A percentile compares a stretch with the other conserved stretches of the same genome.
phyloP scores from a whole-genome alignment of 2,797 vertebrate species.

The Sebastes umbrosus region DNA sequence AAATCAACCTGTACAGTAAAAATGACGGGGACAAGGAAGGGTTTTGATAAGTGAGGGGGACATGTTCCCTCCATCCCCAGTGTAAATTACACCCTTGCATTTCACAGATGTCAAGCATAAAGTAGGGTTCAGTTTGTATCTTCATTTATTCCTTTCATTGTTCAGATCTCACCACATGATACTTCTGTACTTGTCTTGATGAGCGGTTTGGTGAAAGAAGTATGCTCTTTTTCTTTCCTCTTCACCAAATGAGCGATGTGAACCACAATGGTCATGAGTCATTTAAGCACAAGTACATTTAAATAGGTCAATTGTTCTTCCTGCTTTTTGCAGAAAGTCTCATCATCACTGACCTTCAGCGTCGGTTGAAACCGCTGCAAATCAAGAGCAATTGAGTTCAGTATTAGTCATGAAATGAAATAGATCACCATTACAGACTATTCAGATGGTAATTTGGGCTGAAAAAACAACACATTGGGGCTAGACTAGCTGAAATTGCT shows the following conservation, averaged over 20 bases:
- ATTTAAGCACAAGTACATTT: neutral
- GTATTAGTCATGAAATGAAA: conserved; percentile 24
- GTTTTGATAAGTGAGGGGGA: neutral
- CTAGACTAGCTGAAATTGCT: conserved; percentile 30
- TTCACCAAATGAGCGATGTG: neutral
- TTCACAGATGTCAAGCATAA: neutral
- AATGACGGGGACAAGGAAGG: neutral
- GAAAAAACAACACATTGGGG: neutral
- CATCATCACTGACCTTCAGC: conserved; percentile 43
- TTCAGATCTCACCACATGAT: neutral
- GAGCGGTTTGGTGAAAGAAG: neutral
- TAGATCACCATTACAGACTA: conserved; percentile 54
- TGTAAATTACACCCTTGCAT: neutral
- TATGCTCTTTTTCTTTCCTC: neutral
- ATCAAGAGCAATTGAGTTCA: conserved; percentile 56
- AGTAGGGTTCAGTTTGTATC: neutral
- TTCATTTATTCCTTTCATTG: neutral
- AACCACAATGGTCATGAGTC: neutral
- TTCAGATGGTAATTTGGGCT: conserved; percentile 52
- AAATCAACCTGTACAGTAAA: neutral
- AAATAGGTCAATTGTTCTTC: conserved; percentile 4
- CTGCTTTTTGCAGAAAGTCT: conserved; percentile 9
- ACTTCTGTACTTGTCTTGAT: neutral
- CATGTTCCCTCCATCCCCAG: neutral
- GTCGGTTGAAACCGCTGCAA: conserved; percentile 20